Conservation (phyloP, 2,113 vertebrate species). For the Ochotona curzoniae region DNA sequence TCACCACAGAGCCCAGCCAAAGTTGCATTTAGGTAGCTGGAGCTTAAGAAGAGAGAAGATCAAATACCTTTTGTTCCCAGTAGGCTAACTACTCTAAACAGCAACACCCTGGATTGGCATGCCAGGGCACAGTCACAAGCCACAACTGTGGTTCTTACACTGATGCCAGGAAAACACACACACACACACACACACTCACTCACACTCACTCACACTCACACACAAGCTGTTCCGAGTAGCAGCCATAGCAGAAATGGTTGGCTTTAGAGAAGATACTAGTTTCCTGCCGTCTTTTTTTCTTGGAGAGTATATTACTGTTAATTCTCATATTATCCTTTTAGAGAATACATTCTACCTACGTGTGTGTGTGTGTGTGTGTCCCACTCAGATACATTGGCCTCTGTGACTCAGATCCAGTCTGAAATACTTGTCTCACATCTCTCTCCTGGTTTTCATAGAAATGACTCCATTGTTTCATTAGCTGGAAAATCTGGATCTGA, state of each 20-base stretch:
- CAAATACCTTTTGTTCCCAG: constrained; percentile 78
- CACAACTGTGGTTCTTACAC: constrained; percentile 79
- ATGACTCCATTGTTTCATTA: constrained; percentile 80
- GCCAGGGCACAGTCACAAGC: constrained; percentile 66
- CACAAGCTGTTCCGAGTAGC: not conserved
- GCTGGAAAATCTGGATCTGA: constrained; percentile 82
- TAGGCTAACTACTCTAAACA: constrained; percentile 61
- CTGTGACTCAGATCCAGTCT: constrained; percentile 36
- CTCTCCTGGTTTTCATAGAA: constrained; percentile 74
- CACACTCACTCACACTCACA: not conserved
- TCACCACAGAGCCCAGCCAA: constrained; percentile 70
- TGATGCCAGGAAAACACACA: constrained; percentile 71
- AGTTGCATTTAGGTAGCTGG: constrained; percentile 65
- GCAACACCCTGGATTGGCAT: constrained; percentile 66
- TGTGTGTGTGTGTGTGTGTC: constrained; percentile 16
- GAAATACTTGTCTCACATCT: constrained; percentile 65
- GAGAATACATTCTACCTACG: not conserved
- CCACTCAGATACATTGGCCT: constrained; percentile 46
- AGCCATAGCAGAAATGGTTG: constrained; percentile 54
- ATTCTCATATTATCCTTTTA: constrained; percentile 43
- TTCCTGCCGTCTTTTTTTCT: constrained; percentile 72
- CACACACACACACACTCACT: not conserved
- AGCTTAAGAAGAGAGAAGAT: constrained; percentile 73
- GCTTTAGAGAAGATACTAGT: constrained; percentile 62
- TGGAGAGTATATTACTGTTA: constrained; percentile 58